Evolutionary conservation across 2,888 invertebrate species (phyloP).

Genomic region (Apoderus coryli): DNA sequence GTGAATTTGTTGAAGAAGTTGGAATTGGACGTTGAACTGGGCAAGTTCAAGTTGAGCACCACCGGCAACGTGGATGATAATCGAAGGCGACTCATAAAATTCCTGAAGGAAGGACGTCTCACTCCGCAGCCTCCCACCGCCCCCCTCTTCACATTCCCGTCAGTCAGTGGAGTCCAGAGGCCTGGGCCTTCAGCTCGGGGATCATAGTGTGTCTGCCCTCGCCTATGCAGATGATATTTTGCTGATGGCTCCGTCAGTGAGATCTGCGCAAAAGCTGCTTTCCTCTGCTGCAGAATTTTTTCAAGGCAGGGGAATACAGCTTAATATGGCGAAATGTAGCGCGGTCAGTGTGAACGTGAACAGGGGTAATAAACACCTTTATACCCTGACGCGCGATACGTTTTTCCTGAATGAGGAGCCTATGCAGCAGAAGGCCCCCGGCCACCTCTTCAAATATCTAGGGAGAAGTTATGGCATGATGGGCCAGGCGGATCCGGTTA

Average conservation of each 20-base stretch:
- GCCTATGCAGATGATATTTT: not conserved
- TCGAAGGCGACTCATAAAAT: no score
- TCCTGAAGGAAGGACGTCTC: no score
- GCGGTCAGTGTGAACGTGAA: no score
- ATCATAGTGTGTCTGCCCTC: not conserved
- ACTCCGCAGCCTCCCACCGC: no score
- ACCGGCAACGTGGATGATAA: no score
- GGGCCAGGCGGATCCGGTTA: not conserved
- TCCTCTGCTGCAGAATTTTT: not conserved
- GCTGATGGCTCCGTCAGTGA: not conserved
- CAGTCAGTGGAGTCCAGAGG: no score
- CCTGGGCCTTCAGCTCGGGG: not conserved
- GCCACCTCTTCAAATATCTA: not conserved
- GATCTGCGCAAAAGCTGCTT: not conserved
- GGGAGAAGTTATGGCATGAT: not conserved
- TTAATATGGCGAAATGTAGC: constrained; percentile 1
- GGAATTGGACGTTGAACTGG: no score
- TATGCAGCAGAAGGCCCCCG: not conserved
- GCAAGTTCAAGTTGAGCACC: no score
- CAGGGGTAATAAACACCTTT: no score
- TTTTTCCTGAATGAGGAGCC: not conserved
- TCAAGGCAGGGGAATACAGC: not conserved
- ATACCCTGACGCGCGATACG: no score
- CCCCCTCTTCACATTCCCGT: no score
- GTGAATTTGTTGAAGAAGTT: no score